A percentile compares a stretch with the other conserved stretches of the same genome.
Evolutionary conservation across 1,140 invertebrate genomes (phyloP).

Genomic region (Hyles vespertilio): DNA sequence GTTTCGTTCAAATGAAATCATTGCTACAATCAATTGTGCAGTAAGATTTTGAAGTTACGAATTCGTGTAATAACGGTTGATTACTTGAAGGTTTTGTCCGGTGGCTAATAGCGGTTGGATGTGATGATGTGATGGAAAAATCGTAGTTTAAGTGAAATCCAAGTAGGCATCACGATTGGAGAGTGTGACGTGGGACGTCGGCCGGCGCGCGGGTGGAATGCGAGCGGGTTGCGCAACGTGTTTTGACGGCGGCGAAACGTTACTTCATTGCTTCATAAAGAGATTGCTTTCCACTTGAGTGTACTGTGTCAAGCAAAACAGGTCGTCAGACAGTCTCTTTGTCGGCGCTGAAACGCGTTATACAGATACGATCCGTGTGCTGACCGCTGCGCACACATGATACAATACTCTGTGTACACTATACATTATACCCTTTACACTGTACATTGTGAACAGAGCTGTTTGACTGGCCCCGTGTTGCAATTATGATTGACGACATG

Average conservation of each 20-base stretch:
- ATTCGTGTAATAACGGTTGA: background rate
- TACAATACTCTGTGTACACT: no score
- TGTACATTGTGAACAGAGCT: no score
- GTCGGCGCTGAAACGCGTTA: background rate
- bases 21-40: no score
- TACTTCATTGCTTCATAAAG: constrained; percentile 33
- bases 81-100: background rate
- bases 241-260: constrained; percentile 45
- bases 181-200: constrained; percentile 29
- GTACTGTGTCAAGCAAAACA: constrained; percentile 12
- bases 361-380: background rate
- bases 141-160: background rate
- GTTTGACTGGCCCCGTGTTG: no score
- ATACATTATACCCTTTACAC: no score
- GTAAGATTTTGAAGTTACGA: background rate
- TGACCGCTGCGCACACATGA: background rate
- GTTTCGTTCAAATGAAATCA: no score
- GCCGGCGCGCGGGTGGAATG: constrained; percentile 32
- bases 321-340: constrained; percentile 8
- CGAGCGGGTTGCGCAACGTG: constrained; percentile 53
- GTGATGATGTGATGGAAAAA: constrained; percentile 27
- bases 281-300: constrained; percentile 21
- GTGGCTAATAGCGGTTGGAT: background rate
- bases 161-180: constrained; percentile 3
- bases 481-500: no score